Percentiles rank a stretch among this genome's conserved stretches.
Evolutionary conservation across 2,113 vertebrate species (phyloP).

Genomic region (Scomber japonicus): DNA sequence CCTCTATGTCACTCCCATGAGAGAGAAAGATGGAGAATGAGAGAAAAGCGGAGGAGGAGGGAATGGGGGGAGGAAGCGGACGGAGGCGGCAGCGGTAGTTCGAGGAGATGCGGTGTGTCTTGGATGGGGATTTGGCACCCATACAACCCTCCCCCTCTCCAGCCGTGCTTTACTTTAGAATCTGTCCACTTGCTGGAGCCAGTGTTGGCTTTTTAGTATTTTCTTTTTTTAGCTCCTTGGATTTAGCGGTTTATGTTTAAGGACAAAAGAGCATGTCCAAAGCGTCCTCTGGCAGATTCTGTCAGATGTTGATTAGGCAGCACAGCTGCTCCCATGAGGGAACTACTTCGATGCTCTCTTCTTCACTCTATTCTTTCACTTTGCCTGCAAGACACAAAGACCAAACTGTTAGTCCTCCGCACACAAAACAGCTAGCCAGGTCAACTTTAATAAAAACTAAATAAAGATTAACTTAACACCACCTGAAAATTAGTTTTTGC

Average conservation of each 20-base stretch:
- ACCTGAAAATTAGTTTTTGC: no score
- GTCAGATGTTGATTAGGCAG: slow-evolving; percentile 52
- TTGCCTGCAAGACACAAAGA: slow-evolving; percentile 71
- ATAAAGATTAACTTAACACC: not conserved
- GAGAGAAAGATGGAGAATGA: slow-evolving; percentile 70
- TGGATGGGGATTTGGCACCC: slow-evolving; percentile 72
- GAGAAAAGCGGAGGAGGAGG: slow-evolving; percentile 20
- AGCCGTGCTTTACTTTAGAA: slow-evolving; percentile 56
- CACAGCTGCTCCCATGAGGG: slow-evolving; percentile 57
- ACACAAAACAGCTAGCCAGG: slow-evolving; percentile 7
- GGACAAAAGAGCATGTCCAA: slow-evolving; percentile 63
- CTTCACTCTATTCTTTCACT: slow-evolving; percentile 35
- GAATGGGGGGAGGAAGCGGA: slow-evolving; percentile 35
- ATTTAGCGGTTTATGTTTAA: slow-evolving; percentile 60
- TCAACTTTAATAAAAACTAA: not conserved
- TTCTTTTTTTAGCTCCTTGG: slow-evolving; percentile 70
- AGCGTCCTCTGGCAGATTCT: slow-evolving; percentile 54
- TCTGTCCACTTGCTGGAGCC: slow-evolving; percentile 53
- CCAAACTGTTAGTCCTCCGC: slow-evolving; percentile 34
- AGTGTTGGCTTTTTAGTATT: slow-evolving; percentile 49
- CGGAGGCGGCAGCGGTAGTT: slow-evolving; percentile 43
- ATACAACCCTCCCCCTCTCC: slow-evolving; percentile 67
- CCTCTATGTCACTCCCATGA: slow-evolving; percentile 83
- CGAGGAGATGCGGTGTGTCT: slow-evolving; percentile 48
- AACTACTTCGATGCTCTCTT: slow-evolving; percentile 30